Conservation (phyloP, 2,888 invertebrate species). For the Cheilosia pagana region DNA sequence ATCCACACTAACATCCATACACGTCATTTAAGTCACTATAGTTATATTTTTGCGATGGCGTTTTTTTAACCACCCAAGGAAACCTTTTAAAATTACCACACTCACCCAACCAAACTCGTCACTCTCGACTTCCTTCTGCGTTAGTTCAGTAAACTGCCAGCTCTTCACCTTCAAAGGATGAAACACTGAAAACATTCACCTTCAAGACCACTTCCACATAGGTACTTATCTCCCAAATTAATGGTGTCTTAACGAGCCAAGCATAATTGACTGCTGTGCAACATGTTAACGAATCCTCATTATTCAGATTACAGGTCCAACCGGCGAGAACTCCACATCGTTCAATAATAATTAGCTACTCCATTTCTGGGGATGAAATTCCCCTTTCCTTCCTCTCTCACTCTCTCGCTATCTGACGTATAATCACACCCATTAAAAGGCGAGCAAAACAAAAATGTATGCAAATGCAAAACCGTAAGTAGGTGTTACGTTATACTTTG, state of each 20-base stretch:
- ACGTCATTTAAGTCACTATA: no score
- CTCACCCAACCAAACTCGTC: no score
- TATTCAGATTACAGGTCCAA: slow-evolving; percentile 46
- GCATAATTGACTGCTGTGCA: slow-evolving; percentile 38
- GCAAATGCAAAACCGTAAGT: slow-evolving; percentile 54
- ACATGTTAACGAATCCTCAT: slow-evolving; percentile 51
- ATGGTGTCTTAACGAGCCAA: slow-evolving; percentile 30
- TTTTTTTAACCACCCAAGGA: no score
- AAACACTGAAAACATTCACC: not conserved
- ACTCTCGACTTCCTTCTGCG: no score
- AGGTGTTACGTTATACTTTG: slow-evolving; percentile 38
- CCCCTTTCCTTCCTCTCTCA: not conserved
- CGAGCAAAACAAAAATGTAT: not conserved
- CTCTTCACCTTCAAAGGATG: not conserved
- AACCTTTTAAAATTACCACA: no score
- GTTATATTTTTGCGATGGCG: no score
- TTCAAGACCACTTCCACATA: not conserved
- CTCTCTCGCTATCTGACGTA: slow-evolving; percentile 1
- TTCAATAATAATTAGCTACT: slow-evolving; percentile 43
- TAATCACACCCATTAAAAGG: slow-evolving; percentile 30
- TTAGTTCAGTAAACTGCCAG: not conserved
- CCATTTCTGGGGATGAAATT: slow-evolving; percentile 29
- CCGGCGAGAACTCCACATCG: slow-evolving; percentile 36
- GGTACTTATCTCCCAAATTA: slow-evolving; percentile 17
- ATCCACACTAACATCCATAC: no score